Evolutionary conservation across 2,888 invertebrate species (phyloP).

Genomic region (Parnassius mnemosyne): DNA sequence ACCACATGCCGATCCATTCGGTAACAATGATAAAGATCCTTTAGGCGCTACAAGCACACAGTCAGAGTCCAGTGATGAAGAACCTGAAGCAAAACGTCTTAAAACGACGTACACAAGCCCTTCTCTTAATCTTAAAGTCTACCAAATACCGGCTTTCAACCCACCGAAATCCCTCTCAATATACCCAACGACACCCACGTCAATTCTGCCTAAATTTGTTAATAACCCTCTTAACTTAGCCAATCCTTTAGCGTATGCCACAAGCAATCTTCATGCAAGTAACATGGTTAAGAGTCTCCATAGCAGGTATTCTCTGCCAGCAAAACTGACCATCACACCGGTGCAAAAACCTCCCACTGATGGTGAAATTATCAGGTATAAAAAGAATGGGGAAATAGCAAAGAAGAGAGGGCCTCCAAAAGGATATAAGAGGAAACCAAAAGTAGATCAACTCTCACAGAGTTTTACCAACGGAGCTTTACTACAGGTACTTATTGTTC

Average conservation of each 20-base stretch:
- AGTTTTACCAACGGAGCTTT: conserved; percentile 53
- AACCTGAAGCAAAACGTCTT: conserved; percentile 58
- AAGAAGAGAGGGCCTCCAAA: conserved; percentile 73
- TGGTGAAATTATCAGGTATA: conserved; percentile 64
- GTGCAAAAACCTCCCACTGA: conserved; percentile 45
- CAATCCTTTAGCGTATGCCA: conserved; percentile 59
- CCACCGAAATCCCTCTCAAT: conserved; percentile 61
- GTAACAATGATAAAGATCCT: conserved; percentile 48
- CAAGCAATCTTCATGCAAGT: conserved; percentile 47
- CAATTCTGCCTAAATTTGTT: conserved; percentile 63
- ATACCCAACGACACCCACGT: conserved; percentile 49
- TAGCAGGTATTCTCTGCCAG: conserved; percentile 58
- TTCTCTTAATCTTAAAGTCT: conserved; percentile 65
- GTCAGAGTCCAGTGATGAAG: conserved; percentile 66
- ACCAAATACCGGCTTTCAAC: conserved; percentile 67
- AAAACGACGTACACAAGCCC: conserved; percentile 52
- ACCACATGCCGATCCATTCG: conserved; percentile 53
- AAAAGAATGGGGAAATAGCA: conserved; percentile 72
- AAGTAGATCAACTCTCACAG: conserved; percentile 51
- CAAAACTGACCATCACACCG: conserved; percentile 65
- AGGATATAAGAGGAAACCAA: conserved; percentile 72
- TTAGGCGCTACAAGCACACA: conserved; percentile 38
- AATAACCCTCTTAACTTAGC: conserved; percentile 71
- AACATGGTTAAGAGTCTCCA: conserved; percentile 63
- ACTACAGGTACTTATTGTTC: conserved; percentile 47